Evolutionary conservation across 2,113 vertebrate species (phyloP).

Genomic region (Megaleporinus macrocephalus): DNA sequence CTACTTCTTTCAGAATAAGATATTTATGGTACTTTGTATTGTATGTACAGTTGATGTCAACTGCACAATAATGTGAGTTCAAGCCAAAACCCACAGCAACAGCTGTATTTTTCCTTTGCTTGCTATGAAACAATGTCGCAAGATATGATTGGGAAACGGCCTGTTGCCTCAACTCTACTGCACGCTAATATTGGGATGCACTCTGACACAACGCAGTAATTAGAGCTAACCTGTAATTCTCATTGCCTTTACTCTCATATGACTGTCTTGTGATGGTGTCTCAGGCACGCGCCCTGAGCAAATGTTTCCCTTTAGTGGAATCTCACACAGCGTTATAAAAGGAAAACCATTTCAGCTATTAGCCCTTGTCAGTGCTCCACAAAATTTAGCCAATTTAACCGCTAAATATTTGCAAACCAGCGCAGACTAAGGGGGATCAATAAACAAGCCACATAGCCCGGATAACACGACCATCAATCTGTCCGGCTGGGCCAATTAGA

Average conservation of each 20-base stretch:
- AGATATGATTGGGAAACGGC: not conserved
- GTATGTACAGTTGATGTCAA: no score
- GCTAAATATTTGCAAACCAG: not conserved
- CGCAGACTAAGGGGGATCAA: not conserved
- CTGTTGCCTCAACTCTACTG: not conserved
- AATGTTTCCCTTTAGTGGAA: not conserved
- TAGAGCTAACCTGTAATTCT: not conserved
- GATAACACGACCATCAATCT: conserved; percentile 4
- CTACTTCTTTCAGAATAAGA: no score
- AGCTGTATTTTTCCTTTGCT: no score
- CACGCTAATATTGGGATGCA: not conserved
- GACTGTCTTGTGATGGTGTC: not conserved
- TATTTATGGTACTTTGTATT: no score
- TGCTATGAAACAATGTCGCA: no score
- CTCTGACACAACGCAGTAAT: not conserved
- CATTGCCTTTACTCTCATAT: not conserved
- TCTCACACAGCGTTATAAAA: not conserved
- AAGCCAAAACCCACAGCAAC: no score
- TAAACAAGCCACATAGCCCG: not conserved
- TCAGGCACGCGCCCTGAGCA: not conserved
- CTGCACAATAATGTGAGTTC: no score
- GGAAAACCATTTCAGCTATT: conserved; percentile 5
- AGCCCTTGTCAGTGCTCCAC: not conserved
- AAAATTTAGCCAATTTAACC: not conserved
- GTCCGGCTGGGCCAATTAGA: not conserved